Conservation (phyloP, 2,888 invertebrate genomes). For the Cremastinae sp. region DNA sequence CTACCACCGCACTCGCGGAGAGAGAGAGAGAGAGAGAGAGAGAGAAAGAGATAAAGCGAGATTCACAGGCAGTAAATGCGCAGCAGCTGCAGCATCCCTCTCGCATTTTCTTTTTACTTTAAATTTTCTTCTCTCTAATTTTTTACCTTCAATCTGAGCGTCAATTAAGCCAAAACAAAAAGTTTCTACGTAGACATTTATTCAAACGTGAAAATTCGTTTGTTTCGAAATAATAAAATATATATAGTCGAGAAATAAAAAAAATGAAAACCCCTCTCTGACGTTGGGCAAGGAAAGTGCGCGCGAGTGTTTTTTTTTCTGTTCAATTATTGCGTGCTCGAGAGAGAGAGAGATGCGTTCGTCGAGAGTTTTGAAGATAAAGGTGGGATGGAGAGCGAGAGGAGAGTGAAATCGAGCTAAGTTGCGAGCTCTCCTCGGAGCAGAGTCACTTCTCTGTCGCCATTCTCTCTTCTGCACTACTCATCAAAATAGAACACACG, state of each 20-base stretch:
- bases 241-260: neutral
- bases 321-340: conserved; percentile 7
- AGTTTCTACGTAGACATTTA: neutral
- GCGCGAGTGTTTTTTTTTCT: neutral
- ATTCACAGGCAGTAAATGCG: conserved; percentile 32
- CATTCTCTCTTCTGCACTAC: conserved; percentile 61
- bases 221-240: neutral
- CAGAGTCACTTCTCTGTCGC: conserved; percentile 62
- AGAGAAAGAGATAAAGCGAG: neutral
- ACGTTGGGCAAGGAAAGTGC: neutral
- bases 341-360: conserved; percentile 51
- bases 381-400: conserved; percentile 49
- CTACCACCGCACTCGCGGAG: conserved; percentile 26
- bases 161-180: neutral
- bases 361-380: conserved; percentile 46
- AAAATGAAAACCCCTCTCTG: neutral
- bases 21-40: neutral
- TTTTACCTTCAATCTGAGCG: neutral
- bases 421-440: conserved; percentile 56
- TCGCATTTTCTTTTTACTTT: conserved; percentile 1
- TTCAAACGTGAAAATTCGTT: too few relatives aligned
- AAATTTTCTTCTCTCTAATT: neutral
- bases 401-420: conserved; percentile 40
- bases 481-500: conserved; percentile 63
- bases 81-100: conserved; percentile 45